A percentile compares a stretch with the other conserved stretches of the same genome.
Conservation (phyloP, 2,113 vertebrate species). For the Ammospiza nelsoni region DNA sequence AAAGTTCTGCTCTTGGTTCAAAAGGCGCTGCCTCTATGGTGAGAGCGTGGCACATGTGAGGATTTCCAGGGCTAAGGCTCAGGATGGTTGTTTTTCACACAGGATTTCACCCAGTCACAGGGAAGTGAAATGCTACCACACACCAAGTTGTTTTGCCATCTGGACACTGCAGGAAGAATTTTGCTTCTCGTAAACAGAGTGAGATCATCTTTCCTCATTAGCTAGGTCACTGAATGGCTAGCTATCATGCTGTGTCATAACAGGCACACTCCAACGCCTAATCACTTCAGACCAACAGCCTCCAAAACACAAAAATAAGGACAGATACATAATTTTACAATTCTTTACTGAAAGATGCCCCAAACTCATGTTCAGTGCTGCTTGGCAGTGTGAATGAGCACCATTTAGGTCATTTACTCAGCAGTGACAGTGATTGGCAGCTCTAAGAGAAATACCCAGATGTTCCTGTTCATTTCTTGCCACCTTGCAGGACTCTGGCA, state of each 20-base stretch:
- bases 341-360: not conserved
- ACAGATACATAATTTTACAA: not conserved
- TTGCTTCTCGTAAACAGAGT: not conserved
- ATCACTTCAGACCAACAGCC: not conserved
- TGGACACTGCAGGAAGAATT: constrained; percentile 18
- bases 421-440: not conserved
- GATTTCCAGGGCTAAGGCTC: not conserved
- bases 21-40: not conserved
- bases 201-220: constrained; percentile 7
- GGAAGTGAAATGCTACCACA: not conserved
- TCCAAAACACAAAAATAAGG: not conserved
- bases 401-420: not conserved
- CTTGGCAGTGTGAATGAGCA: not conserved
- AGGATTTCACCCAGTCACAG: not conserved
- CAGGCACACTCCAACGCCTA: not conserved
- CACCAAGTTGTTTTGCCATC: not conserved
- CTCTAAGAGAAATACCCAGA: not conserved
- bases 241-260: accelerated
- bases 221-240: not conserved
- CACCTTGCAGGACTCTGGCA: not conserved
- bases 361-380: not conserved
- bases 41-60: not conserved
- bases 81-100: not conserved
- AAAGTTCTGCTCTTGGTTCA: not conserved
- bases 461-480: not conserved